phyloP scores from a whole-genome alignment of 2,888 invertebrate genomes.

The Leptinotarsa juncta region DNA sequence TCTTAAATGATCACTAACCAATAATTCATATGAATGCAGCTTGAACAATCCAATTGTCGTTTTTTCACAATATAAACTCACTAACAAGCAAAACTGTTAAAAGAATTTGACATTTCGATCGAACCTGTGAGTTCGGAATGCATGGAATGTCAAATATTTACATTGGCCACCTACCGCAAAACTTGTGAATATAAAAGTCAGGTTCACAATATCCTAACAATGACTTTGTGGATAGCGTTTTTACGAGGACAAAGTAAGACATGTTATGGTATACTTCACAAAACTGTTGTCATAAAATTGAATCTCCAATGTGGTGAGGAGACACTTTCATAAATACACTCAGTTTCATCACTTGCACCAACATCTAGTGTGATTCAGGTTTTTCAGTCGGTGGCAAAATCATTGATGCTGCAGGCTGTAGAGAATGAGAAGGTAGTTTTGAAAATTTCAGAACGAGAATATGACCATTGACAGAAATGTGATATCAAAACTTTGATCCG shows the following conservation, averaged over 20 bases:
- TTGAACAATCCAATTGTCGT: slow-evolving; percentile 39
- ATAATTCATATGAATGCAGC: neutral
- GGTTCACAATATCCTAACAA: slow-evolving; percentile 35
- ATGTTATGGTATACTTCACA: neutral
- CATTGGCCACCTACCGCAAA: slow-evolving; percentile 72
- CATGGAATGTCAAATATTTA: slow-evolving; percentile 76
- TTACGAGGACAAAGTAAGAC: neutral
- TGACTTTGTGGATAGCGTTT: neutral
- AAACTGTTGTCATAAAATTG: too few species aligned
- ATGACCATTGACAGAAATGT: slow-evolving; percentile 36
- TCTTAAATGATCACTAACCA: slow-evolving; percentile 1
- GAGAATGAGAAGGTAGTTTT: slow-evolving; percentile 55
- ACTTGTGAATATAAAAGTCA: slow-evolving; percentile 63
- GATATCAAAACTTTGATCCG: slow-evolving; percentile 40
- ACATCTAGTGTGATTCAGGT: slow-evolving; percentile 42
- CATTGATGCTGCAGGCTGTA: slow-evolving; percentile 54
- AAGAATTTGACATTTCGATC: slow-evolving; percentile 79
- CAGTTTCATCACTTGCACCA: neutral
- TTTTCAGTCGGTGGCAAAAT: slow-evolving; percentile 53
- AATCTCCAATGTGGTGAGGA: too few species aligned
- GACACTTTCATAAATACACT: too few species aligned
- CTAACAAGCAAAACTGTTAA: slow-evolving; percentile 65
- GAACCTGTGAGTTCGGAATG: slow-evolving; percentile 77
- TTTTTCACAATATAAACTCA: slow-evolving; percentile 60
- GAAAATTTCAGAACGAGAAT: slow-evolving; percentile 34